These are phyloP conservation scores for Troides helena DNA, from an alignment of 2,888 invertebrate species.

Conservation along the genomic window DNA sequence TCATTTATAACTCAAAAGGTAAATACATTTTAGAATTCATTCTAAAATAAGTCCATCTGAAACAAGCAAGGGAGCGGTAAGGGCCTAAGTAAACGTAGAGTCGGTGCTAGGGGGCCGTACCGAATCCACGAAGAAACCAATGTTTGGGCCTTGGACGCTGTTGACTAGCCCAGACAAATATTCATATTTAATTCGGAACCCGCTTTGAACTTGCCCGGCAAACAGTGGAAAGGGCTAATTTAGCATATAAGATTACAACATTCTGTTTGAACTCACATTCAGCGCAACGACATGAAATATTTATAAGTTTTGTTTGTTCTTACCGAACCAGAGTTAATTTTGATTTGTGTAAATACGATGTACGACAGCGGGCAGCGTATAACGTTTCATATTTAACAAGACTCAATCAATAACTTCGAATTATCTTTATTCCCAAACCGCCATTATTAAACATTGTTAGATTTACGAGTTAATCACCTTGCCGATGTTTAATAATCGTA, in stretches of 20 bases:
- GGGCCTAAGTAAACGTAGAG: conserved; percentile 69
- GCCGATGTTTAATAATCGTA: no score
- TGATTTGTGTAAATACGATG: not conserved
- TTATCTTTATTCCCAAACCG: not conserved
- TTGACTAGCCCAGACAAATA: conserved; percentile 67
- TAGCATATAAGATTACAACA: conserved; percentile 41
- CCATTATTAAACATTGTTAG: no score
- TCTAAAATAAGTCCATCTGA: conserved; percentile 59
- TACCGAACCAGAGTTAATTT: conserved; percentile 2
- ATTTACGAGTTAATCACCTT: not conserved
- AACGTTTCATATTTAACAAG: not conserved
- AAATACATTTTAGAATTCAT: conserved; percentile 71
- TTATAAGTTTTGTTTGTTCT: conserved; percentile 16
- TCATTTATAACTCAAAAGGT: conserved; percentile 71
- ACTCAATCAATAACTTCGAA: not conserved
- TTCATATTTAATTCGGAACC: conserved; percentile 74
- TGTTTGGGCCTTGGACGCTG: conserved; percentile 59
- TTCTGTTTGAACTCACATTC: conserved; percentile 28
- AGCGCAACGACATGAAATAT: conserved; percentile 27
- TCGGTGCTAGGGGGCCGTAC: conserved; percentile 49
- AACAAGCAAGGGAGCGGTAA: conserved; percentile 60
- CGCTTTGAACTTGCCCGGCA: conserved; percentile 59
- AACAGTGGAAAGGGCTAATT: conserved; percentile 56
- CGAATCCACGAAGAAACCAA: conserved; percentile 66
- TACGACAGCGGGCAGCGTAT: not conserved